phyloP scores from a whole-genome alignment of 2,113 vertebrate species.

The Percina caprodes region DNA sequence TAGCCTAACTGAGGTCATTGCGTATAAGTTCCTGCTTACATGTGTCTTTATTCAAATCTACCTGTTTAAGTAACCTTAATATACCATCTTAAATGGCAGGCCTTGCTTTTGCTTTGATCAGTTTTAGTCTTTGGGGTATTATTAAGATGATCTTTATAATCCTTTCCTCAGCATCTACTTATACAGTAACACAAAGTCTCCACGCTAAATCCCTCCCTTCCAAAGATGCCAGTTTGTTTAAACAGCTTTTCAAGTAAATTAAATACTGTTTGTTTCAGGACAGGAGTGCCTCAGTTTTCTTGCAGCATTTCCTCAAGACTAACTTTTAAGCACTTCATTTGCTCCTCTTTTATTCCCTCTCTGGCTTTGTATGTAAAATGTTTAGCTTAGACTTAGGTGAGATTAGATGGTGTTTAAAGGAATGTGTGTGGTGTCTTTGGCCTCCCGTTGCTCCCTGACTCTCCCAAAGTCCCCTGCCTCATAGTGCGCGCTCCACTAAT shows the following conservation, averaged over 20 bases:
- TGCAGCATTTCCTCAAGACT: conserved; percentile 35
- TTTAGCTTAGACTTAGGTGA: conserved; percentile 66
- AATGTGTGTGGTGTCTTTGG: conserved; percentile 59
- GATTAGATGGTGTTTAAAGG: conserved; percentile 70
- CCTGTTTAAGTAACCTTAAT: conserved; percentile 2
- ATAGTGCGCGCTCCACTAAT: conserved; percentile 63
- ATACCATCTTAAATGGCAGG: neutral
- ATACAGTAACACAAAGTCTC: conserved; percentile 60
- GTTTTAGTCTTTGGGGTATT: conserved; percentile 41
- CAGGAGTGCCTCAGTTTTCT: conserved; percentile 43
- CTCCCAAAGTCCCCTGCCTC: conserved; percentile 52
- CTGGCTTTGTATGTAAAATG: conserved; percentile 63
- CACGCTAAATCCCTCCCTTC: conserved; percentile 59
- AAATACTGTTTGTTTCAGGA: conserved; percentile 66
- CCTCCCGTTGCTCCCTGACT: conserved; percentile 63
- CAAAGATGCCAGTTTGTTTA: conserved; percentile 69
- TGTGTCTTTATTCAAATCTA: neutral
- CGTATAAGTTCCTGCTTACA: neutral
- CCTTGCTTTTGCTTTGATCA: neutral
- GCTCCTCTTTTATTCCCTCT: conserved; percentile 45
- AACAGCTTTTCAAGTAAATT: conserved; percentile 73
- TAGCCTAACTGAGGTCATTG: neutral
- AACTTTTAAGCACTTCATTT: conserved; percentile 71
- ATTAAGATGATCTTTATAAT: conserved; percentile 49
- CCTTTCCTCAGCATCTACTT: conserved; percentile 48